Base-by-base conservation (phyloP, 2,113 vertebrate genomes). In the Callipepla squamata region DNA sequence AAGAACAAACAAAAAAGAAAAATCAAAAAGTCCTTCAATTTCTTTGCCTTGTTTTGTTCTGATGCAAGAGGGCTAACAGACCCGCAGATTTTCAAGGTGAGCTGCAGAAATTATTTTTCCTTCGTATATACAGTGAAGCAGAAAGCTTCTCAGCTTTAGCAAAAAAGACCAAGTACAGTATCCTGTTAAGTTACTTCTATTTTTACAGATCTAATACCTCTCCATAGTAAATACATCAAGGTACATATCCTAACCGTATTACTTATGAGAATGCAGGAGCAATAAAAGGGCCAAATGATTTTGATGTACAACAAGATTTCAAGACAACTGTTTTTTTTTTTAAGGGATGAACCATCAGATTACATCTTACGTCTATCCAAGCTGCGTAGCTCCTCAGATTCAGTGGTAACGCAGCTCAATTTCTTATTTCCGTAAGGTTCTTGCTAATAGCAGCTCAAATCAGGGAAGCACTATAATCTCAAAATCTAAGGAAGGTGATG, bases 231-330 rank as follows among this genome's bases (percentile, higher is more conserved):
- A 63, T n/a, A 57, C 5, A 47, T 2, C 74, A 11, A 57, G 30
- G 51, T 48, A 36, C 21, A 6, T 1, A 47, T 25, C 18, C 32
- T 26, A 70, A 30, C 19, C 38, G 4, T 32, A 26, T 36, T 42
- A 72, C 14, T 78, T 26, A 70, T 6, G 47, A 69, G 34, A 63
- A 69, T 0, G 0, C 17, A 74, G 16, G 4, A 18, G 15, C 62
- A 85, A 67, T 62, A 44, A 32, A 81, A 73, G 8, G 18, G n/a
- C 11, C 48, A 65, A 72, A 80, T 11, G 4, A 92, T 65, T 3
- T 3, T n/a, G 51, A n/a, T 0, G 57, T n/a, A 38, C 38, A 77
- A 0, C 10, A 44, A 55, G 14, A 74, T 55, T n/a, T 66, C 38
- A 13, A 72, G 87, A 73, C 23, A 65, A 73, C 16, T 74, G 22